A percentile compares a stretch with the other conserved stretches of the same genome.
phyloP scores from a whole-genome alignment of 1,140 invertebrate genomes.

The Trichoplusia ni region DNA sequence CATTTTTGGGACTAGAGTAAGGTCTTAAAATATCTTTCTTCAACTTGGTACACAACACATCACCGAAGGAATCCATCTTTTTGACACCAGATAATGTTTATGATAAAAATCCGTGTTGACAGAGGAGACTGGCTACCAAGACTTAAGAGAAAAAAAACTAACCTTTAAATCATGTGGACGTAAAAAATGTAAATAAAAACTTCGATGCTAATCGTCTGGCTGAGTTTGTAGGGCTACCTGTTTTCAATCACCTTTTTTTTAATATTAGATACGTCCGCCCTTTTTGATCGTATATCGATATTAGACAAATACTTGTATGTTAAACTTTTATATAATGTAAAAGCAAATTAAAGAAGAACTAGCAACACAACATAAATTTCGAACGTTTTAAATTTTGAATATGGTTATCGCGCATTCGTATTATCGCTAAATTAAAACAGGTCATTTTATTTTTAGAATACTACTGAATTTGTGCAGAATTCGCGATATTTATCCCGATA shows the following conservation, averaged over 20 bases:
- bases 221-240: slow-evolving; percentile 61
- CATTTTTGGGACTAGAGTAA: background rate
- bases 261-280: background rate
- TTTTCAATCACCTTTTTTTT: slow-evolving; percentile 9
- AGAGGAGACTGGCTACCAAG: slow-evolving; percentile 45
- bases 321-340: too few species aligned
- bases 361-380: too few species aligned
- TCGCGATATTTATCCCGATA: too few species aligned
- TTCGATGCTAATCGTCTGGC: slow-evolving; percentile 56
- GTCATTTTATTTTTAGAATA: too few species aligned
- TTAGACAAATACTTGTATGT: too few species aligned
- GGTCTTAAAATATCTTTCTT: background rate
- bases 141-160: slow-evolving; percentile 46
- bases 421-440: too few species aligned
- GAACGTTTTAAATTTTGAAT: too few species aligned
- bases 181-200: slow-evolving; percentile 46
- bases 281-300: background rate
- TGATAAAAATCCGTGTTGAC: slow-evolving; percentile 41
- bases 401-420: too few species aligned
- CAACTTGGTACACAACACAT: background rate
- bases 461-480: too few species aligned
- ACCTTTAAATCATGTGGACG: slow-evolving; percentile 58
- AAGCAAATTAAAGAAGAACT: too few species aligned
- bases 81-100: slow-evolving; percentile 26
- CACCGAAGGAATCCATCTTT: slow-evolving; percentile 19